Evolutionary conservation across 2,113 vertebrate genomes (phyloP).

Genomic region (Gallinago paraguaiae): DNA sequence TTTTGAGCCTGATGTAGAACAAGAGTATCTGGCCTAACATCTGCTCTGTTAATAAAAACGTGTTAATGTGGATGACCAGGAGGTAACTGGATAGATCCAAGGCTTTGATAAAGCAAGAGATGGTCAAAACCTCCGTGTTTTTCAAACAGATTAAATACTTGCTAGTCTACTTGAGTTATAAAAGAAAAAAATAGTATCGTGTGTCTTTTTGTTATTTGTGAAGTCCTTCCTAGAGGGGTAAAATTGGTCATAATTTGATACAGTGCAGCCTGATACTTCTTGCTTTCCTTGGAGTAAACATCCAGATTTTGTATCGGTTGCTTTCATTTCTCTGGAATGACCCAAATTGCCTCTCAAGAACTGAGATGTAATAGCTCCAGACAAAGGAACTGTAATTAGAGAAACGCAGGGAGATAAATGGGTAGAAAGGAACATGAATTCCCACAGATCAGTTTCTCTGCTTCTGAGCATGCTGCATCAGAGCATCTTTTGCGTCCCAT

Average conservation of each 20-base stretch:
- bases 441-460: neutral
- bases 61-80: neutral
- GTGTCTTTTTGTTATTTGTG: neutral
- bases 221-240: neutral
- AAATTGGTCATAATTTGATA: neutral
- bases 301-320: neutral
- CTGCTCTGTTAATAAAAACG: neutral
- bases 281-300: neutral
- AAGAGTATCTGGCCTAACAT: neutral
- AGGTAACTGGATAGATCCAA: neutral
- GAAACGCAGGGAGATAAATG: neutral
- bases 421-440: neutral
- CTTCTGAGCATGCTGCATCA: neutral
- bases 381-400: neutral
- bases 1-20: neutral
- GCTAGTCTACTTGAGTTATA: neutral
- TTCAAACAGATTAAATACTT: neutral
- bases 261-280: neutral
- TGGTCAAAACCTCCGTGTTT: neutral
- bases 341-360: neutral
- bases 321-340: conserved; percentile 27
- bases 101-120: neutral
- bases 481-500: neutral
- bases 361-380: neutral
- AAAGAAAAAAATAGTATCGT: neutral